Percentiles rank a stretch among this genome's conserved stretches.
Conservation (phyloP, 1,140 invertebrate genomes). For the Drosophila gunungcola region DNA sequence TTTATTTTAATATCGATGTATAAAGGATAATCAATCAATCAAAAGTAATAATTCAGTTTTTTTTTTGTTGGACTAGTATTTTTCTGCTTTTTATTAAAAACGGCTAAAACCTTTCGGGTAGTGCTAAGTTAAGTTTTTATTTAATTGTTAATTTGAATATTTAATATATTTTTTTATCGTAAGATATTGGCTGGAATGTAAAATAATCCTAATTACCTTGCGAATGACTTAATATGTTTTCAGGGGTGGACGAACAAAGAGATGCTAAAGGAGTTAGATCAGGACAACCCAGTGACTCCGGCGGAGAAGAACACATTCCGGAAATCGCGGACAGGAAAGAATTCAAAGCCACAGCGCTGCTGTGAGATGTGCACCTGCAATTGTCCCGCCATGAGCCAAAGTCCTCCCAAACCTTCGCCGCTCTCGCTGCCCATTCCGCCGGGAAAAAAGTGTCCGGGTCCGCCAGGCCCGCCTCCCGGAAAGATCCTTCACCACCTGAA, state of each 20-base stretch:
- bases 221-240: neutral
- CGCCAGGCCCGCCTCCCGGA: slow-evolving; percentile 30
- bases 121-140: too few relatives aligned
- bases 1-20: too few relatives aligned
- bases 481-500: slow-evolving; percentile 39
- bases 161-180: too few relatives aligned
- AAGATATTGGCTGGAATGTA: too few relatives aligned
- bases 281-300: slow-evolving; percentile 78
- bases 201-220: too few relatives aligned
- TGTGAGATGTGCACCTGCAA: slow-evolving; percentile 78
- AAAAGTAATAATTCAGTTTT: too few relatives aligned
- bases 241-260: slow-evolving; percentile 84
- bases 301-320: slow-evolving; percentile 78
- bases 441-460: slow-evolving; percentile 24
- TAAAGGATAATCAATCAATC: too few relatives aligned
- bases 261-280: slow-evolving; percentile 82
- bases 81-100: too few relatives aligned
- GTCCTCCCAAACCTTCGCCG: slow-evolving; percentile 32
- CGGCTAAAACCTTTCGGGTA: too few relatives aligned
- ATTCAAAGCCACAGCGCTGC: slow-evolving; percentile 62
- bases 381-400: slow-evolving; percentile 61
- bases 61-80: too few relatives aligned
- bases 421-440: slow-evolving; percentile 19
- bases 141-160: too few relatives aligned
- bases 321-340: slow-evolving; percentile 57